Evolutionary conservation across 2,888 invertebrate genomes (phyloP).

Genomic region (Agrochola macilenta): DNA sequence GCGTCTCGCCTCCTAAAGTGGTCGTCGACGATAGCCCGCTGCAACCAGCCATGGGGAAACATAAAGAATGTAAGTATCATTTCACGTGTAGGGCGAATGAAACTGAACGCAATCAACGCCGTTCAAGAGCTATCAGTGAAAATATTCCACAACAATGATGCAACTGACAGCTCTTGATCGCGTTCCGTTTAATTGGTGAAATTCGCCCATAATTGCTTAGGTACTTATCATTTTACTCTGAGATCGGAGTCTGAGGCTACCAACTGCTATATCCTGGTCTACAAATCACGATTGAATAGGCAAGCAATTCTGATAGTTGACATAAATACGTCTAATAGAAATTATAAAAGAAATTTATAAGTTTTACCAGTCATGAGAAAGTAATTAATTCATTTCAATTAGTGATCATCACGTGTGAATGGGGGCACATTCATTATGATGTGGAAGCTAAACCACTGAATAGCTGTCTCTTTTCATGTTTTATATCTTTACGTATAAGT

Average conservation of each 20-base stretch:
- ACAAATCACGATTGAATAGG: not conserved
- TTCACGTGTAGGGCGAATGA: not conserved
- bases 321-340: not conserved
- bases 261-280: not conserved
- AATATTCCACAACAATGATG: not conserved
- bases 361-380: constrained; percentile 36
- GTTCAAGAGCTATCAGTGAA: constrained; percentile 3
- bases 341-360: constrained; percentile 19
- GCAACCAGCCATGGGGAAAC: constrained; percentile 98
- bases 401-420: constrained; percentile 45
- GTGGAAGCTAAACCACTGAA: constrained; percentile 9
- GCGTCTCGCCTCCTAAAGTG: constrained; percentile 96
- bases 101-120: not conserved
- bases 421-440: constrained; percentile 35
- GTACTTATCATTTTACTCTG: not conserved
- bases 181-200: not conserved
- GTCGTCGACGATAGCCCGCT: constrained; percentile 98
- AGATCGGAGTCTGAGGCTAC: not conserved
- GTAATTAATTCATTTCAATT: constrained; percentile 51
- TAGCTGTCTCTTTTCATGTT: constrained; percentile 28
- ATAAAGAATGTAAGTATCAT: constrained; percentile 98
- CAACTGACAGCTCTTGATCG: not conserved
- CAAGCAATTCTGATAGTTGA: not conserved
- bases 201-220: not conserved
- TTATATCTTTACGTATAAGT: not conserved